Percentiles rank a stretch among this genome's conserved stretches.
phyloP scores from a whole-genome alignment of 2,113 vertebrate genomes.

The Plestiodon gilberti region DNA sequence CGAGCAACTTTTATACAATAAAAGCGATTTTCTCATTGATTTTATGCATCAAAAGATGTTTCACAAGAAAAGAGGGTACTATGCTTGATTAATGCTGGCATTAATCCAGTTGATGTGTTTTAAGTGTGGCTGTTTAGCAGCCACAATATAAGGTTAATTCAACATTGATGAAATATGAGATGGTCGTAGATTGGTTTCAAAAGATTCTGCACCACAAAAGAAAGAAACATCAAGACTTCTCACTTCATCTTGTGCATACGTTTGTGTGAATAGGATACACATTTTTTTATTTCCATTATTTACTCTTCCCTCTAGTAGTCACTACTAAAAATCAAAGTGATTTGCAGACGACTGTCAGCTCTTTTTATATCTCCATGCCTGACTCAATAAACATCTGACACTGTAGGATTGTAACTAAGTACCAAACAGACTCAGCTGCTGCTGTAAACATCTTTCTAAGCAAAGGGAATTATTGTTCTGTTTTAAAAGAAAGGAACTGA shows the following conservation, averaged over 20 bases:
- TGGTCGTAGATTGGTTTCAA: conserved; percentile 62
- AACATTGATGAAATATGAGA: conserved; percentile 70
- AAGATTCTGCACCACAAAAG: conserved; percentile 58
- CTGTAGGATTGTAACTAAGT: conserved; percentile 57
- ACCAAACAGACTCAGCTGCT: conserved; percentile 51
- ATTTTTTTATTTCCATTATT: conserved; percentile 71
- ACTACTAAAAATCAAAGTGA: conserved; percentile 72
- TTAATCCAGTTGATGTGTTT: conserved; percentile 75
- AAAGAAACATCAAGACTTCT: conserved; percentile 63
- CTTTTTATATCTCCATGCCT: conserved; percentile 62
- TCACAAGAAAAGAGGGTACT: conserved; percentile 71
- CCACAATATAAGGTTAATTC: conserved; percentile 68
- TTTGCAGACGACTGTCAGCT: conserved; percentile 67
- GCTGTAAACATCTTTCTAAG: conserved; percentile 60
- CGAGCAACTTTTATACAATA: not conserved
- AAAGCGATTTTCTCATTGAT: conserved; percentile 53
- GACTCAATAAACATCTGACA: conserved; percentile 69
- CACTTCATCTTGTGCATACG: conserved; percentile 52
- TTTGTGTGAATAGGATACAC: conserved; percentile 47
- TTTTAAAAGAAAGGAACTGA: conserved; percentile 21
- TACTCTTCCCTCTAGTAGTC: conserved; percentile 67
- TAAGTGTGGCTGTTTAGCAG: conserved; percentile 67
- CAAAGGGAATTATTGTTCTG: conserved; percentile 53
- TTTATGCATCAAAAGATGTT: conserved; percentile 65
- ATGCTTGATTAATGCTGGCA: conserved; percentile 72